These are phyloP conservation scores for Montipora capricornis DNA, from an alignment of 64 coral and sea anemone species.

Conservation along the genomic window DNA sequence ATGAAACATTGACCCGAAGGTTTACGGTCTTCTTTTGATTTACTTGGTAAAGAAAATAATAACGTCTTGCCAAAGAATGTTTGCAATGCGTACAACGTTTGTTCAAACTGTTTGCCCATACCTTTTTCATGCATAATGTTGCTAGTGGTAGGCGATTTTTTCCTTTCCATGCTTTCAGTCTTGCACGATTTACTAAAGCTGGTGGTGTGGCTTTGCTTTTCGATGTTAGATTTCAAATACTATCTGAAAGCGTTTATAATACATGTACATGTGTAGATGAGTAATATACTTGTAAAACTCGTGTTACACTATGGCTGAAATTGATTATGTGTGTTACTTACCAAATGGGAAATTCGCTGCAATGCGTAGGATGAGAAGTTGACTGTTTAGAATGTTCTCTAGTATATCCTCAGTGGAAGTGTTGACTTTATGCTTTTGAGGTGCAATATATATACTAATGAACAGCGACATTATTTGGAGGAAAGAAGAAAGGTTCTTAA, in stretches of 20 bases:
- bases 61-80: conserved; percentile 3
- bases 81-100: background rate
- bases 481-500: too few relatives aligned
- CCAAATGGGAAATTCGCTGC: background rate
- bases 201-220: too few relatives aligned
- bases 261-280: too few relatives aligned
- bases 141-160: background rate
- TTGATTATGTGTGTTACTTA: background rate
- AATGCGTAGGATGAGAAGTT: background rate
- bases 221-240: background rate
- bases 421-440: conserved; percentile 10
- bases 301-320: background rate
- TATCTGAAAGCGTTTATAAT: background rate
- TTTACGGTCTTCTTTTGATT: background rate
- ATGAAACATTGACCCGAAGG: background rate
- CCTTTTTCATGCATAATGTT: background rate
- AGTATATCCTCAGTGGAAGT: background rate
- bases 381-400: conserved; percentile 14
- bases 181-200: too few relatives aligned
- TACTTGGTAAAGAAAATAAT: background rate
- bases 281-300: background rate
- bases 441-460: background rate
- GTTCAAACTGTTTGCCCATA: background rate
- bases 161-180: background rate
- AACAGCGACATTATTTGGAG: background rate